Conservation (phyloP, 2,113 vertebrate genomes). For the Paramormyrops kingsleyae region DNA sequence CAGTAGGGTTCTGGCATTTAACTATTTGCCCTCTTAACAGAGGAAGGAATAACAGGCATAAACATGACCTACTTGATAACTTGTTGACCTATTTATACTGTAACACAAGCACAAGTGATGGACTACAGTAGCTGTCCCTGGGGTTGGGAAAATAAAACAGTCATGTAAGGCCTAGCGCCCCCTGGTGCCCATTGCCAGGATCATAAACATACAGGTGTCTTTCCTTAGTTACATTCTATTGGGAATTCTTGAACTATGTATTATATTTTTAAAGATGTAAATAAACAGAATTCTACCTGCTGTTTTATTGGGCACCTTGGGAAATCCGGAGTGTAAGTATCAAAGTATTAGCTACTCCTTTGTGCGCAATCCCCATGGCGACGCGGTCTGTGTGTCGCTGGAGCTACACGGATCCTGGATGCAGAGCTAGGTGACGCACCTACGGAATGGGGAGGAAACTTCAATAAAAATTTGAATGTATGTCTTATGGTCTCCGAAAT, state of each 20-base stretch:
- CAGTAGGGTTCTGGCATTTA: not conserved
- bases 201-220: not conserved
- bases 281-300: not conserved
- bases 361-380: not conserved
- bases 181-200: not conserved
- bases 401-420: not conserved
- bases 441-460: not conserved
- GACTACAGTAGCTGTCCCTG: not conserved
- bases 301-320: not conserved
- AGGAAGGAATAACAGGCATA: not conserved
- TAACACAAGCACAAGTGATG: not conserved
- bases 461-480: not conserved
- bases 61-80: not conserved
- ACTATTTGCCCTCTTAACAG: not conserved
- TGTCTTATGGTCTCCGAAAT: not conserved
- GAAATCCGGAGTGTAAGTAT: no score
- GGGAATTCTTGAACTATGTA: not conserved
- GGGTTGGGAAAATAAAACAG: not conserved
- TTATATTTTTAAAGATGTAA: not conserved
- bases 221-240: not conserved
- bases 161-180: not conserved
- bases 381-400: not conserved
- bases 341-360: constrained; percentile 2
- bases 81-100: not conserved
- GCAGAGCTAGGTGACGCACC: not conserved